A percentile compares a stretch with the other conserved stretches of the same genome.
Evolutionary conservation across 2,113 vertebrate species (phyloP).

Genomic region (Tonatia bakeri): DNA sequence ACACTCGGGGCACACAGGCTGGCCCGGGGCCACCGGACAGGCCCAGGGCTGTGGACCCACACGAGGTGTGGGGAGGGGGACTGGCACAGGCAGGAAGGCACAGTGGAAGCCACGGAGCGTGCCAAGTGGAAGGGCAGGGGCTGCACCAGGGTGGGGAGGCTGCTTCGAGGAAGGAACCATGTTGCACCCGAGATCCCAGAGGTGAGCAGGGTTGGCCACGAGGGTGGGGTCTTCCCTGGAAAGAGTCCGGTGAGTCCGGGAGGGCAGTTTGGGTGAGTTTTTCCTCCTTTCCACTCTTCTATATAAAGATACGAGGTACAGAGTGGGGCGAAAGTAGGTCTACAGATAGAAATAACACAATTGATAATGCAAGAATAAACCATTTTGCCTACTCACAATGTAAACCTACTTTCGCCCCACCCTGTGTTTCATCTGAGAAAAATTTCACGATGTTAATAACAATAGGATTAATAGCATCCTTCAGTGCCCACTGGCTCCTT

Average conservation of each 20-base stretch:
- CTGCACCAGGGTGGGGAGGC: fast-evolving
- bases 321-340: neutral
- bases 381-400: neutral
- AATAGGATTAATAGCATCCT: fast-evolving
- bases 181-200: neutral
- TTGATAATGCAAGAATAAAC: neutral
- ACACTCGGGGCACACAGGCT: fast-evolving
- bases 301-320: neutral
- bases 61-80: fast-evolving
- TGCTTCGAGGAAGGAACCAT: neutral
- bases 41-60: fast-evolving
- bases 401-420: neutral
- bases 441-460: fast-evolving
- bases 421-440: neutral
- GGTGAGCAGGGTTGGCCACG: neutral
- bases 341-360: neutral
- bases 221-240: neutral
- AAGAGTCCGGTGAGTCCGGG: neutral
- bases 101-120: fast-evolving
- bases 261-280: neutral
- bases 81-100: fast-evolving
- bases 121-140: fast-evolving
- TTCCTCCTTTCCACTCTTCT: neutral
- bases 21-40: neutral
- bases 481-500: fast-evolving